Evolutionary conservation across 1,140 invertebrate genomes (phyloP).

Genomic region (Subanguina moxae): DNA sequence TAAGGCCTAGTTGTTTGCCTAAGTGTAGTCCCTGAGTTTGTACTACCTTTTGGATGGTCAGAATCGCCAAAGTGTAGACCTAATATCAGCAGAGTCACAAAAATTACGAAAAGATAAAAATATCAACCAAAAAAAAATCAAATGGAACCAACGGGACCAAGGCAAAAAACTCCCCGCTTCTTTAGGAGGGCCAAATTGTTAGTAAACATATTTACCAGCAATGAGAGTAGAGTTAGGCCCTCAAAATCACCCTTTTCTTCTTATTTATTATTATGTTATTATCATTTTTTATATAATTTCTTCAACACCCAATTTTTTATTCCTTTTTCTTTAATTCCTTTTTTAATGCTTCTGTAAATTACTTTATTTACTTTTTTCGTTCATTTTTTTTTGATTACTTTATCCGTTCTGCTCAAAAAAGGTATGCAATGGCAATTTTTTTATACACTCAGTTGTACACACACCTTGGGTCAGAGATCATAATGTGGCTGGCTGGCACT

Average conservation of each 20-base stretch:
- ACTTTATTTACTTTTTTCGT: background rate
- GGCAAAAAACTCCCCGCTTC: no score
- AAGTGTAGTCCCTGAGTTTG: no score
- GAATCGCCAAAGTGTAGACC: no score
- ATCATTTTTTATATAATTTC: background rate
- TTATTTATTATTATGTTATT: background rate
- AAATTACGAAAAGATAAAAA: no score
- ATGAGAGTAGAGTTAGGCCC: background rate
- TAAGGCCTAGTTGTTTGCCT: no score
- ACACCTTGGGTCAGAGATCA: constrained; percentile 3
- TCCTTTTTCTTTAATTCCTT: background rate
- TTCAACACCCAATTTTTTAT: background rate
- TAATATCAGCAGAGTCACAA: no score
- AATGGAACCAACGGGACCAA: no score
- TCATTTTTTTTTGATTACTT: background rate
- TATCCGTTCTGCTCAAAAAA: background rate
- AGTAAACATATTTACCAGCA: background rate
- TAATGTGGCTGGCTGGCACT: background rate
- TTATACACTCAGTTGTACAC: background rate
- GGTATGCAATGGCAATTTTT: background rate
- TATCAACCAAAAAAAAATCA: no score
- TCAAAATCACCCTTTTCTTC: background rate
- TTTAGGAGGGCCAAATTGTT: no score
- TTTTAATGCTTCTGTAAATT: constrained; percentile 1
- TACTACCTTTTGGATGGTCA: no score